These are phyloP conservation scores for Disparrhopalites patrizii DNA, from an alignment of 2,888 invertebrate species.

Conservation along the genomic window DNA sequence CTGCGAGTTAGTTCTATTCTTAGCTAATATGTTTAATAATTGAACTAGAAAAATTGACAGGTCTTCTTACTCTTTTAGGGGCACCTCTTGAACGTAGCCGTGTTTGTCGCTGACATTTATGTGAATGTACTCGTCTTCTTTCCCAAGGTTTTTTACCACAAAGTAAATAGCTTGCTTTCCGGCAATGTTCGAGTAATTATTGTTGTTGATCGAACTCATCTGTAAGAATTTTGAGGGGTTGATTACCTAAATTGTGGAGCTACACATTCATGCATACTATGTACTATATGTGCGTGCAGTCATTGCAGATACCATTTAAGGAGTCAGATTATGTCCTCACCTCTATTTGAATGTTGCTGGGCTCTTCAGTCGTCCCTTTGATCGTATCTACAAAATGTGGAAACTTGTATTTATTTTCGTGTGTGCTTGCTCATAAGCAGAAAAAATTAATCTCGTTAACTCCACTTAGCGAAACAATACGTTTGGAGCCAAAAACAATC, in stretches of 20 bases:
- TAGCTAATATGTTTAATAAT: too few relatives aligned
- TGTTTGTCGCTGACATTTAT: constrained; percentile 23
- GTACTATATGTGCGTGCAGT: too few relatives aligned
- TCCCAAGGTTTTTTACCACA: constrained; percentile 26
- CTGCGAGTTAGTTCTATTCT: too few relatives aligned
- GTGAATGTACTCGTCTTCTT: constrained; percentile 28
- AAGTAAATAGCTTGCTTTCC: constrained; percentile 23
- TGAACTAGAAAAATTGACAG: neutral
- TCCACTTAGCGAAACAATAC: too few relatives aligned
- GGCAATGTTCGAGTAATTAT: neutral
- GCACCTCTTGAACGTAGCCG: constrained; percentile 23
- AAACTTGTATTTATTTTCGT: too few relatives aligned
- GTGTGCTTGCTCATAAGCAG: too few relatives aligned
- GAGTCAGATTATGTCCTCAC: too few relatives aligned
- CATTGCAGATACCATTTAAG: too few relatives aligned
- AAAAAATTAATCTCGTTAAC: neutral
- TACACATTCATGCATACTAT: neutral
- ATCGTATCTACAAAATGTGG: neutral
- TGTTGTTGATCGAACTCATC: constrained; percentile 24
- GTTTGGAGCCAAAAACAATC: too few relatives aligned
- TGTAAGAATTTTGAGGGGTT: too few relatives aligned
- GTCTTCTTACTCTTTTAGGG: constrained; percentile 18
- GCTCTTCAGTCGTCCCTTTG: neutral
- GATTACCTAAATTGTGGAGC: too few relatives aligned
- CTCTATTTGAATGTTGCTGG: neutral